These are phyloP conservation scores for Harlomillsia oculata DNA, from an alignment of 1,140 invertebrate genomes.

Conservation along the genomic window DNA sequence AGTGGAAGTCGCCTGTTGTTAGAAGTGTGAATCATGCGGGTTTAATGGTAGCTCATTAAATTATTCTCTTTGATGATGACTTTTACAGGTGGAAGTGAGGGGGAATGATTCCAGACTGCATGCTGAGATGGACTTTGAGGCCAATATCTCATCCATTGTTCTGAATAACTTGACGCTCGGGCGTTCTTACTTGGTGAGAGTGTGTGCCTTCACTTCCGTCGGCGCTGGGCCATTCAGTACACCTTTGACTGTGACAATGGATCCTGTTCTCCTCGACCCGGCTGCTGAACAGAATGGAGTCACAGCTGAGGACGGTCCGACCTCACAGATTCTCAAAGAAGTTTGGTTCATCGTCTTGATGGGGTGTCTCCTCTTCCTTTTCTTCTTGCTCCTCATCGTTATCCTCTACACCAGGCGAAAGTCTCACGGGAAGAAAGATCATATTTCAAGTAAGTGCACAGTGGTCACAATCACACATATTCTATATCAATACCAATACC, in stretches of 20 bases:
- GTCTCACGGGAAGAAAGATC: conserved; percentile 37
- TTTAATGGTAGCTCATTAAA: neutral
- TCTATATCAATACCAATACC: neutral
- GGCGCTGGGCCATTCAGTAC: conserved; percentile 59
- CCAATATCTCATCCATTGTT: conserved; percentile 60
- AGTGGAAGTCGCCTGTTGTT: too few species aligned
- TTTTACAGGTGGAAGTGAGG: conserved; percentile 53
- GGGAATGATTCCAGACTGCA: conserved; percentile 52
- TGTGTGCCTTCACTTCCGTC: conserved; percentile 60
- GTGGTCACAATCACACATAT: conserved; percentile 10
- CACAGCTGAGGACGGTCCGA: conserved; percentile 30
- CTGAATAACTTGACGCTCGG: conserved; percentile 62
- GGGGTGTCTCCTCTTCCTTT: conserved; percentile 56
- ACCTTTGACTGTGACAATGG: conserved; percentile 52
- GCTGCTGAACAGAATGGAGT: conserved; percentile 13
- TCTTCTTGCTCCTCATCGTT: conserved; percentile 54
- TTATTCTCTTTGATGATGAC: conserved; percentile 11
- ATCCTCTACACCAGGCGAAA: conserved; percentile 52
- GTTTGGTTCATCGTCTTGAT: conserved; percentile 68
- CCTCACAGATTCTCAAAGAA: conserved; percentile 50
- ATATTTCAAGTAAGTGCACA: conserved; percentile 36
- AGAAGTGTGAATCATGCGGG: conserved; percentile 12
- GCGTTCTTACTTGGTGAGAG: conserved; percentile 58
- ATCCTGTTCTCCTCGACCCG: conserved; percentile 39
- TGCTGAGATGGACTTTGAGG: conserved; percentile 61